A percentile compares a stretch with the other conserved stretches of the same genome.
Evolutionary conservation across 2,113 vertebrate genomes (phyloP).

Genomic region (Epinephelus lanceolatus): DNA sequence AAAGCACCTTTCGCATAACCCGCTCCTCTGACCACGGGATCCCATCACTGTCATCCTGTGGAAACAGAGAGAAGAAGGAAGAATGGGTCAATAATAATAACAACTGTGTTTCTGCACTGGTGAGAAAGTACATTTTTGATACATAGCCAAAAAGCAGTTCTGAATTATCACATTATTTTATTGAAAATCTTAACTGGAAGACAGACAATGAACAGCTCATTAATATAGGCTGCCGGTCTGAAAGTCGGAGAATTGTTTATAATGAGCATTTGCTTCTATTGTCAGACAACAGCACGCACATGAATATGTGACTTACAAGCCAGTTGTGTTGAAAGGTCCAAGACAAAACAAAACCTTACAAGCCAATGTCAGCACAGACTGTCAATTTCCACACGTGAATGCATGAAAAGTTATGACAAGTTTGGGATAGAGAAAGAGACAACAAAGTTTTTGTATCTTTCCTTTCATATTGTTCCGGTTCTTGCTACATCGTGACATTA

Average conservation of each 20-base stretch:
- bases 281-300: conserved; percentile 9
- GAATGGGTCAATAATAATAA: conserved; percentile 5
- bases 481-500: conserved; percentile 47
- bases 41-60: conserved; percentile 98
- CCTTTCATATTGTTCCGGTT: conserved; percentile 21
- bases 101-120: background rate
- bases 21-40: conserved; percentile 99
- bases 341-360: conserved; percentile 23
- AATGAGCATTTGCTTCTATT: conserved; percentile 3
- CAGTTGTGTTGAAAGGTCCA: background rate
- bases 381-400: background rate
- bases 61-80: conserved; percentile 38
- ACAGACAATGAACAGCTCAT: background rate
- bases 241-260: background rate
- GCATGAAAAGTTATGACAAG: conserved; percentile 1
- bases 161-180: background rate
- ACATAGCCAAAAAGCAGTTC: background rate
- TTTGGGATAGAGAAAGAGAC: background rate
- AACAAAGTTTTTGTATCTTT: background rate
- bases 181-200: background rate
- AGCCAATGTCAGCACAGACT: background rate
- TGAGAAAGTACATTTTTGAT: background rate
- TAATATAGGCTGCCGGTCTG: background rate
- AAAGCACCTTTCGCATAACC: conserved; percentile 98
- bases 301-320: background rate